These are phyloP conservation scores for Temnopleurus reevesii DNA, from an alignment of 53 echinoderm and acorn worm species.

Conservation along the genomic window DNA sequence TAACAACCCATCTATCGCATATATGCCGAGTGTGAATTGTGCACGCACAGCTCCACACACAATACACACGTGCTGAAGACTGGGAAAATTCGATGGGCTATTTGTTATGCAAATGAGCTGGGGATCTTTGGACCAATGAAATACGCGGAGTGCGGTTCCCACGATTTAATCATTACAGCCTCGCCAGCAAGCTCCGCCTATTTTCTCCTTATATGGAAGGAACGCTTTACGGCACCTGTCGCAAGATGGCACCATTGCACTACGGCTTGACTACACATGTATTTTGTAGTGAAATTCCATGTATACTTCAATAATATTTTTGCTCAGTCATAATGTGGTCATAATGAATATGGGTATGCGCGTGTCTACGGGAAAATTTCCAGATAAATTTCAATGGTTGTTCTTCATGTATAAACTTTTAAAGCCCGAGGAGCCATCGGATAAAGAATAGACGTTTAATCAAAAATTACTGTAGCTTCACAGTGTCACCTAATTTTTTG, in stretches of 20 bases:
- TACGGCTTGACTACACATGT: not conserved
- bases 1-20: not conserved
- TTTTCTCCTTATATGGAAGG: conserved; percentile 49
- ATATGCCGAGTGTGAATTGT: not conserved
- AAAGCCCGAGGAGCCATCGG: too few species aligned
- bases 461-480: too few species aligned
- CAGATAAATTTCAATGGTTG: too few species aligned
- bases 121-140: not conserved
- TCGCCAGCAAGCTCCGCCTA: conserved; percentile 24
- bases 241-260: not conserved
- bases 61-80: not conserved
- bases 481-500: too few species aligned
- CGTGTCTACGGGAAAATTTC: too few species aligned
- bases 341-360: too few species aligned
- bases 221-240: not conserved
- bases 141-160: not conserved
- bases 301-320: too few species aligned
- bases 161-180: not conserved
- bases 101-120: conserved; percentile 15
- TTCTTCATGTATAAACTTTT: too few species aligned
- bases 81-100: not conserved
- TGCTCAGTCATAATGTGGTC: too few species aligned
- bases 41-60: not conserved
- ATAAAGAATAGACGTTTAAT: too few species aligned
- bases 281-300: too few species aligned